Evolutionary conservation across 1,140 invertebrate species (phyloP), one percentile per base, ranked within the genome.

Genomic region (Drosophila sp.): DNA sequence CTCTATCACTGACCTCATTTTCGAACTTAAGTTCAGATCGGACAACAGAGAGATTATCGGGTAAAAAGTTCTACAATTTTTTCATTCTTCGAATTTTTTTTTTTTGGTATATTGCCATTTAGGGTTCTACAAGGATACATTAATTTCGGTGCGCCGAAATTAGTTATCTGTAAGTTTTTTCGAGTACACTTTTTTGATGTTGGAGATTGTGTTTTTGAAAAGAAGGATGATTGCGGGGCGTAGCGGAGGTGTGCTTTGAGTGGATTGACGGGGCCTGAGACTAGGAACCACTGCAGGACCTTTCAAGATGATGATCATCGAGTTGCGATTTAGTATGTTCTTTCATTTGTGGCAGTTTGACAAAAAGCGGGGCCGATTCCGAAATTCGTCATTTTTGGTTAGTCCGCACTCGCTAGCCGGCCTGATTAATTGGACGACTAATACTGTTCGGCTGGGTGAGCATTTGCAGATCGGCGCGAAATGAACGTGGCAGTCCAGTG

Each of bases 401-500:
- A 66, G n/a, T 23, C 41, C 41, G 25, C 17, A 23, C 41, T 56
- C 60, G 84, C 80, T 83, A 91, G 79, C 90, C 90, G 57, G 91
- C 83, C 60, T 92, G 86, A 70, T 92, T 92, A 17, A 90, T 90
- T 3, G 87, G 85, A 11, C 91, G 72, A 23, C 84, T 90, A 82
- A 92, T 92, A 76, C 82, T 90, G 76, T 93, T 93, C 41, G 92
- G 91, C 65, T 92, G 93, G 27, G 93, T 93, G 90, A 94, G 93
- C 58, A 92, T 89, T 65, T 90, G 80, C 17, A 94, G 83, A 68
- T 94, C 93, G 73, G 91, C 93, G 40, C 93, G 93, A 47, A 96
- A 92, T 85, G 94, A 94, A 64, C 92, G 90, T 3, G 96, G 96
- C 66, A 97, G 91, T 60, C 85, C 93, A 1, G 93, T 92, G 7